Percentiles rank a stretch among this genome's conserved stretches.
These are phyloP conservation scores for Leptoteleia sp. DNA, from an alignment of 1,140 invertebrate species.

Conservation along the genomic window DNA sequence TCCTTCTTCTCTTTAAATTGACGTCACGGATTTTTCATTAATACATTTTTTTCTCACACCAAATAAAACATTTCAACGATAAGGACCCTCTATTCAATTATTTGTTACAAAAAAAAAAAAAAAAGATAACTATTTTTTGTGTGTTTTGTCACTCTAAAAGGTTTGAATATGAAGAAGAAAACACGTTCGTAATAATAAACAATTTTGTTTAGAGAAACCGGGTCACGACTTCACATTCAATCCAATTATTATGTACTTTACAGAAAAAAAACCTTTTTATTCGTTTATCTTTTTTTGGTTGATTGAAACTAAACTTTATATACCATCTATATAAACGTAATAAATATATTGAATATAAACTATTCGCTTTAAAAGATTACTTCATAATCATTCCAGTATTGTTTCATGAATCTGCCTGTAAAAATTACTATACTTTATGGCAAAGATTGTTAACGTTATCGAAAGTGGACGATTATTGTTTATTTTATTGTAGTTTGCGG, in stretches of 20 bases:
- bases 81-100: conserved; percentile 5
- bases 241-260: conserved; percentile 6
- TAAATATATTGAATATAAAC: conserved; percentile 1
- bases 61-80: conserved; percentile 13
- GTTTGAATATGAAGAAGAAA: background rate
- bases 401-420: background rate
- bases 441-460: conserved; percentile 10
- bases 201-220: background rate
- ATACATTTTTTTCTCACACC: conserved; percentile 12
- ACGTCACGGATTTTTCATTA: conserved; percentile 30
- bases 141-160: conserved; percentile 5
- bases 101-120: conserved; percentile 10
- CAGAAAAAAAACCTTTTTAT: background rate
- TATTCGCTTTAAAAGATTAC: conserved; percentile 5
- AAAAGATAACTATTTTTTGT: background rate
- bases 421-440: conserved; percentile 12
- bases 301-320: conserved; percentile 9
- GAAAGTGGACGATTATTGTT: background rate
- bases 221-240: conserved; percentile 10
- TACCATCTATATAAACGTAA: conserved; percentile 2
- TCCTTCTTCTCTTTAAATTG: background rate
- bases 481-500: conserved; percentile 7
- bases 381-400: background rate
- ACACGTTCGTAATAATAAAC: background rate
- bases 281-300: conserved; percentile 14